These are phyloP conservation scores for Cepaea nemoralis DNA, from an alignment of 1,140 invertebrate genomes.

Conservation along the genomic window DNA sequence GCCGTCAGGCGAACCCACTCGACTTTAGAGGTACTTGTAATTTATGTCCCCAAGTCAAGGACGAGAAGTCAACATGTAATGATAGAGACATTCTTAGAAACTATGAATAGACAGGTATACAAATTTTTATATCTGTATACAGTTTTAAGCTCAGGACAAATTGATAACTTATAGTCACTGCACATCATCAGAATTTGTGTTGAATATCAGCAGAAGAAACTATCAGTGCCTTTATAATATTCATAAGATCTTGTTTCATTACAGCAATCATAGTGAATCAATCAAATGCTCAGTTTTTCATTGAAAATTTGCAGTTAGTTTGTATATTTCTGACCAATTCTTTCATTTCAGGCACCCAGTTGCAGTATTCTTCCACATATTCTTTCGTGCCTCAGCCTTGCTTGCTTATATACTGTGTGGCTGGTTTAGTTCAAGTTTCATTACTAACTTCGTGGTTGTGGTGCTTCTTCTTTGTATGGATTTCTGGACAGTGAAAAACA, in stretches of 20 bases:
- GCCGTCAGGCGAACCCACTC: no score
- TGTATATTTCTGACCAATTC: neutral
- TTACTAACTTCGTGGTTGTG: slow-evolving; percentile 84
- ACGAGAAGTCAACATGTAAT: no score
- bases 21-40: no score
- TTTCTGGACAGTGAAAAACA: slow-evolving; percentile 99
- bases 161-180: neutral
- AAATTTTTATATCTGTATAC: no score
- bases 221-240: no score
- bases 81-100: no score
- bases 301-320: neutral
- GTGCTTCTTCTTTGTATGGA: slow-evolving; percentile 93
- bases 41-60: no score
- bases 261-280: no score
- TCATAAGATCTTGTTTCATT: no score
- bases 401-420: slow-evolving; percentile 89
- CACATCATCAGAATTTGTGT: no score
- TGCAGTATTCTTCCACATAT: slow-evolving; percentile 78
- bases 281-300: neutral
- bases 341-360: slow-evolving; percentile 68
- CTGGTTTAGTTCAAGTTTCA: slow-evolving; percentile 89
- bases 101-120: no score
- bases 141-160: neutral
- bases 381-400: slow-evolving; percentile 86
- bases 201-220: no score